phyloP scores from a whole-genome alignment of 2,113 vertebrate species.

The Arvicanthis niloticus region DNA sequence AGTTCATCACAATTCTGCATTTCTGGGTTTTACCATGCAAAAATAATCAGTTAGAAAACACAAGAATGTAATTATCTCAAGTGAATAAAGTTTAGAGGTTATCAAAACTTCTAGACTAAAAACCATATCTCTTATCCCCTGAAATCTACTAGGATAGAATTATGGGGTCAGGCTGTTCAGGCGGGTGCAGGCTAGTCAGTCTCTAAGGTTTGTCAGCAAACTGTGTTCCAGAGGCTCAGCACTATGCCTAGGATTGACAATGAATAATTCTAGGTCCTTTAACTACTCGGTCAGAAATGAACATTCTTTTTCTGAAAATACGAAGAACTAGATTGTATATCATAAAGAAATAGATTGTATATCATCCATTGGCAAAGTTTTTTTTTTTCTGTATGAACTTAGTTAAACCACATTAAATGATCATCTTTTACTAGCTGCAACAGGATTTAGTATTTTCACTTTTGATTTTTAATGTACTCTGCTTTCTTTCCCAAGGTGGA shows the following conservation, averaged over 20 bases:
- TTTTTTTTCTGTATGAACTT: not conserved
- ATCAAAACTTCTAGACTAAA: not conserved
- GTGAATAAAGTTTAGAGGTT: conserved; percentile 18
- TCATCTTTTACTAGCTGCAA: not conserved
- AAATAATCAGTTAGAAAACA: not conserved
- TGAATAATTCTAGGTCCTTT: not conserved
- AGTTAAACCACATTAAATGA: not conserved
- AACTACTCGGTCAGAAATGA: not conserved
- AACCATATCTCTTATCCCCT: not conserved
- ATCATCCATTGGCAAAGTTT: not conserved
- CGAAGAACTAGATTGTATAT: not conserved
- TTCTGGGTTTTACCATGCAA: conserved; percentile 30
- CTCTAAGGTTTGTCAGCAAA: not conserved
- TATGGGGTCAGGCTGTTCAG: rapidly evolving
- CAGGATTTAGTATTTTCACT: not conserved
- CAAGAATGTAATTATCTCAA: not conserved
- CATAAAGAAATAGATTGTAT: not conserved
- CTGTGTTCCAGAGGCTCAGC: not conserved
- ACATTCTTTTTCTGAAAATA: not conserved
- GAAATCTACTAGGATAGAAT: not conserved
- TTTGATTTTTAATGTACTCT: not conserved
- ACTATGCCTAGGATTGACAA: no score
- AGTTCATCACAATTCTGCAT: not conserved
- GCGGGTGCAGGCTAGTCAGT: not conserved
- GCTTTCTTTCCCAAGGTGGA: not conserved